Percentiles rank a stretch among this genome's conserved stretches.
phyloP scores from a whole-genome alignment of 2,797 vertebrate genomes.

The Melanotaenia pygmaea region DNA sequence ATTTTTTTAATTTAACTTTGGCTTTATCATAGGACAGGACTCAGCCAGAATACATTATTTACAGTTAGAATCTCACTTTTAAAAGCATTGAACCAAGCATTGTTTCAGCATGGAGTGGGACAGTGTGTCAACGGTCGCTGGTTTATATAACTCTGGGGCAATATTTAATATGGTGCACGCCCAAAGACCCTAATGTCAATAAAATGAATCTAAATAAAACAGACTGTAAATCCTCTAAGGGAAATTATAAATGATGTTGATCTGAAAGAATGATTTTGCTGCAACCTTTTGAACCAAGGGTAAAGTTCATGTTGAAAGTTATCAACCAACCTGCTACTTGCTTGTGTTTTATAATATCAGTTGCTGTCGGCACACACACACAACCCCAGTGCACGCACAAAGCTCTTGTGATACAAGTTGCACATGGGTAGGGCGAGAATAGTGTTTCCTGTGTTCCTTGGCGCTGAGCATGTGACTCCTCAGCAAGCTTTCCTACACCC shows the following conservation, averaged over 20 bases:
- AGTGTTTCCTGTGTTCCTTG: conserved; percentile 46
- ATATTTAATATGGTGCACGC: background rate
- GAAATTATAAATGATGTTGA: background rate
- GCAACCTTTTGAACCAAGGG: conserved; percentile 6
- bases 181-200: background rate
- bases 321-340: background rate
- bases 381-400: conserved; percentile 1
- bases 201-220: background rate
- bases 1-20: too few species aligned
- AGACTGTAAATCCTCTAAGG: background rate
- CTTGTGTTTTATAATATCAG: conserved; percentile 27
- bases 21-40: too few species aligned
- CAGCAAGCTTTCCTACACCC: conserved; percentile 4
- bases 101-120: too few species aligned
- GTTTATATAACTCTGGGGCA: background rate
- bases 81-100: too few species aligned
- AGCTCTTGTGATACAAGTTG: conserved; percentile 29
- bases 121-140: too few species aligned
- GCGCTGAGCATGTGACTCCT: conserved; percentile 45
- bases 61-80: too few species aligned
- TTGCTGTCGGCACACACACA: background rate
- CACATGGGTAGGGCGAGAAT: conserved; percentile 26
- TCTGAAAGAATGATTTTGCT: background rate
- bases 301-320: background rate
- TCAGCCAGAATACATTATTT: too few species aligned